Conservation (phyloP, 2,797 vertebrate species). For the Xenopus petersii region DNA sequence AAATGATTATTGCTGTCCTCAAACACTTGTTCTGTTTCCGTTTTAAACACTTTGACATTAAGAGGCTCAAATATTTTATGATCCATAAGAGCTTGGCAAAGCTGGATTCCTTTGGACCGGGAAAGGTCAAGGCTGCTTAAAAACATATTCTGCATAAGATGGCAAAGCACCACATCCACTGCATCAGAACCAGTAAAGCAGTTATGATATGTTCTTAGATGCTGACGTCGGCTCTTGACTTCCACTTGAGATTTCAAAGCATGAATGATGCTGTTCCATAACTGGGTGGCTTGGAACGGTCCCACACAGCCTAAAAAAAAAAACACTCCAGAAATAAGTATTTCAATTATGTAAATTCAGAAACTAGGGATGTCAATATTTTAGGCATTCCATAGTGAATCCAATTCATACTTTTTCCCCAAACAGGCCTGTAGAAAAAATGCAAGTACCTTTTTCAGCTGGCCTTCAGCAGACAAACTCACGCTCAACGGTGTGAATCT, state of each 20-base stretch:
- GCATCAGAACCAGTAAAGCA: constrained; percentile 79
- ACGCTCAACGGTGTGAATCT: no score
- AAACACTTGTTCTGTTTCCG: constrained; percentile 73
- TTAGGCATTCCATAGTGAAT: no score
- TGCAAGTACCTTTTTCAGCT: no score
- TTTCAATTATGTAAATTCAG: no score
- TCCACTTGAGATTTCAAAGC: constrained; percentile 77
- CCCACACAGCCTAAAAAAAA: constrained; percentile 51
- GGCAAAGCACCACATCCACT: constrained; percentile 79
- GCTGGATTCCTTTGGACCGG: constrained; percentile 73
- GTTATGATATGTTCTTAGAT: constrained; percentile 67
- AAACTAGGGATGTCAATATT: no score
- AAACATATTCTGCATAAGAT: constrained; percentile 81
- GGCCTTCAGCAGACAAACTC: no score
- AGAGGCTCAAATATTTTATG: constrained; percentile 79
- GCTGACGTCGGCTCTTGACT: constrained; percentile 69
- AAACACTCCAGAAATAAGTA: no score
- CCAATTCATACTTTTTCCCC: no score
- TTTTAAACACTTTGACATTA: constrained; percentile 74
- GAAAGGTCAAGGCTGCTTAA: constrained; percentile 79
- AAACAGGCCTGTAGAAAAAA: background rate
- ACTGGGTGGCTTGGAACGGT: constrained; percentile 78
- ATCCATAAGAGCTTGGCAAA: constrained; percentile 86
- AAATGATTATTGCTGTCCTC: constrained; percentile 78
- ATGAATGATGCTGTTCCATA: constrained; percentile 81